A percentile compares a stretch with the other conserved stretches of the same genome.
These are phyloP conservation scores for Cosmopolites sordidus DNA, from an alignment of 2,888 invertebrate species.

Conservation along the genomic window DNA sequence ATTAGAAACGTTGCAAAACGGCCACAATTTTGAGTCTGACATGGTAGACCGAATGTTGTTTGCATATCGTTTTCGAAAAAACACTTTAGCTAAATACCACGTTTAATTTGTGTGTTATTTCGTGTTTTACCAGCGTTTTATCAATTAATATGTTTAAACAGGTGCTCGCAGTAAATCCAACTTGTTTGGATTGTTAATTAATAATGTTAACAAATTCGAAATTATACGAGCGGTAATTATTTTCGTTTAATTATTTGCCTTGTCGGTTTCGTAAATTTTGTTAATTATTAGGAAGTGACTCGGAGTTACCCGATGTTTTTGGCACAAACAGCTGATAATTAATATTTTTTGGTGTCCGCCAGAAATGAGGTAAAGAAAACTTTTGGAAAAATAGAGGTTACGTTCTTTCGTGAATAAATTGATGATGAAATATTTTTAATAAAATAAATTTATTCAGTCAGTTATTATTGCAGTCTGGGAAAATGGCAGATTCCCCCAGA, in stretches of 20 bases:
- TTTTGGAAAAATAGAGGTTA: too few species aligned
- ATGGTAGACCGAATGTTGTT: slow-evolving; percentile 12
- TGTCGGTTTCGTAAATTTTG: slow-evolving; percentile 20
- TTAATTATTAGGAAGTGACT: slow-evolving; percentile 20
- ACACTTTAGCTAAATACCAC: slow-evolving; percentile 18
- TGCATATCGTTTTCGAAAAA: slow-evolving; percentile 20
- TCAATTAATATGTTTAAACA: slow-evolving; percentile 33
- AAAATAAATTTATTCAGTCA: too few species aligned
- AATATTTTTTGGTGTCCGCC: neutral
- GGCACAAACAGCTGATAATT: slow-evolving; percentile 1
- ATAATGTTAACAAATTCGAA: slow-evolving; percentile 37
- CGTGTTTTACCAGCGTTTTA: slow-evolving; percentile 29
- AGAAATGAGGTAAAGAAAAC: neutral
- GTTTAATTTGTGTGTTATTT: slow-evolving; percentile 27
- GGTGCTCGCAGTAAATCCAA: slow-evolving; percentile 31
- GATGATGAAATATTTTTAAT: too few species aligned
- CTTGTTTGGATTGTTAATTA: slow-evolving; percentile 36
- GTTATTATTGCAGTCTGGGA: too few species aligned
- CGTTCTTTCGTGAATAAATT: too few species aligned
- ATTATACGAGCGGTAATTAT: slow-evolving; percentile 25
- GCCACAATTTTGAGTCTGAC: neutral
- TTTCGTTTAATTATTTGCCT: slow-evolving; percentile 27
- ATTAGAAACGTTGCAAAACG: too few species aligned
- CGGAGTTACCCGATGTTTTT: slow-evolving; percentile 6
- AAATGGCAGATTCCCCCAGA: too few species aligned